phyloP scores from a whole-genome alignment of 2,113 vertebrate species.

The Hydrolagus affinis region DNA sequence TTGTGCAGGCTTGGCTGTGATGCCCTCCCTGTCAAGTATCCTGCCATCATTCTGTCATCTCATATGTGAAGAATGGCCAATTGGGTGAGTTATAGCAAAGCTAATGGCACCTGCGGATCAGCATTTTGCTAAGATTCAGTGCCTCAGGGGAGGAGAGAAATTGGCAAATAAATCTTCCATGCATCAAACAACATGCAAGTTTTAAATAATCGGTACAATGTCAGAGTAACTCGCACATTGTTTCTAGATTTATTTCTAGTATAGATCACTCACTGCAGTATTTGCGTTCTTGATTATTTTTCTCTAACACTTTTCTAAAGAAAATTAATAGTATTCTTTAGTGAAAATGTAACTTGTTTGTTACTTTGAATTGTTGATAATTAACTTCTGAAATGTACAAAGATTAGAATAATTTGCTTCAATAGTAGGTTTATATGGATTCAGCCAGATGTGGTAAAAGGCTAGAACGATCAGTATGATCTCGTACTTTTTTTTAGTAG shows the following conservation, averaged over 20 bases:
- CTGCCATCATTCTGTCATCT: too few relatives aligned
- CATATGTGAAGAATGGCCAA: too few relatives aligned
- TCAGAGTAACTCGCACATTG: background rate
- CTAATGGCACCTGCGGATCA: too few relatives aligned
- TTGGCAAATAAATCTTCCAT: too few relatives aligned
- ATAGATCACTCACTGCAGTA: too few relatives aligned
- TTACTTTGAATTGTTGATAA: background rate
- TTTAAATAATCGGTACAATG: conserved; percentile 1
- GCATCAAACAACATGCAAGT: background rate
- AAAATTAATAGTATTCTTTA: background rate
- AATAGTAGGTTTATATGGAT: background rate
- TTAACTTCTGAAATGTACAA: conserved; percentile 3
- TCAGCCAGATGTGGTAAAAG: background rate
- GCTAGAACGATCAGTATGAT: background rate
- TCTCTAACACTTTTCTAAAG: too few relatives aligned
- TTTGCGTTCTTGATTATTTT: background rate
- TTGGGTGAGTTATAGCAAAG: too few relatives aligned
- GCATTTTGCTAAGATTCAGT: too few relatives aligned
- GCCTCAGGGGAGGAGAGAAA: too few relatives aligned
- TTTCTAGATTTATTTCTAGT: background rate
- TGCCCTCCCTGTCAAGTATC: too few relatives aligned
- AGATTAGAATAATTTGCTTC: background rate
- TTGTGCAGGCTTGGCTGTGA: too few relatives aligned
- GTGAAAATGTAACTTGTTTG: background rate
- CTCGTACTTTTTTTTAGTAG: background rate